Evolutionary conservation across 2,888 invertebrate genomes (phyloP).

Genomic region (Toxonevra muliebris): DNA sequence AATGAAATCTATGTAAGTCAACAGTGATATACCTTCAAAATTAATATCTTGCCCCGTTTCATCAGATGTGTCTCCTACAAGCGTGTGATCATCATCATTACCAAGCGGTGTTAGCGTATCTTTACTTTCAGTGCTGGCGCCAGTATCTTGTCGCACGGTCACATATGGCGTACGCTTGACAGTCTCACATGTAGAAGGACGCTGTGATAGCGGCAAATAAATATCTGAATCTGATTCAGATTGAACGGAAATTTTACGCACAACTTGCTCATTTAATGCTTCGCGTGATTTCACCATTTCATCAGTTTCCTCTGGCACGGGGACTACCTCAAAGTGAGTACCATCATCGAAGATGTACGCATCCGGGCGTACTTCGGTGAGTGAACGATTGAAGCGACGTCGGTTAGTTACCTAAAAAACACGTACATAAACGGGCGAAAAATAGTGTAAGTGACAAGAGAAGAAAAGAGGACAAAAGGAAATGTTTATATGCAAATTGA

Average conservation of each 20-base stretch:
- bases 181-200: conserved; percentile 61
- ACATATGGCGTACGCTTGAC: conserved; percentile 62
- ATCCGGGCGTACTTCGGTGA: conserved; percentile 73
- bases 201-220: conserved; percentile 57
- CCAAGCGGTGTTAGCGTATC: conserved; percentile 64
- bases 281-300: conserved; percentile 66
- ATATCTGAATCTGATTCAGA: conserved; percentile 64
- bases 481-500: too few species aligned
- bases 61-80: conserved; percentile 60
- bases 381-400: conserved; percentile 69
- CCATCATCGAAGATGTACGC: conserved; percentile 71
- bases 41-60: conserved; percentile 60
- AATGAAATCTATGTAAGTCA: conserved; percentile 8
- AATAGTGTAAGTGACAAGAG: not conserved
- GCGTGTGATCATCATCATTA: conserved; percentile 60
- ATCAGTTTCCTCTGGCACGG: conserved; percentile 73
- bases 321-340: conserved; percentile 74
- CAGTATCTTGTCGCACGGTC: conserved; percentile 63
- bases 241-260: conserved; percentile 61
- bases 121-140: conserved; percentile 64
- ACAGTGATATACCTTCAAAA: conserved; percentile 58
- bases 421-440: not conserved
- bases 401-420: conserved; percentile 59
- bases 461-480: not conserved
- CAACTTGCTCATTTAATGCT: conserved; percentile 59